A percentile compares a stretch with the other conserved stretches of the same genome.
phyloP scores from a whole-genome alignment of 30 jellyfish, hydroid and myxozoan genomes.

The Aurelia coerulea region DNA sequence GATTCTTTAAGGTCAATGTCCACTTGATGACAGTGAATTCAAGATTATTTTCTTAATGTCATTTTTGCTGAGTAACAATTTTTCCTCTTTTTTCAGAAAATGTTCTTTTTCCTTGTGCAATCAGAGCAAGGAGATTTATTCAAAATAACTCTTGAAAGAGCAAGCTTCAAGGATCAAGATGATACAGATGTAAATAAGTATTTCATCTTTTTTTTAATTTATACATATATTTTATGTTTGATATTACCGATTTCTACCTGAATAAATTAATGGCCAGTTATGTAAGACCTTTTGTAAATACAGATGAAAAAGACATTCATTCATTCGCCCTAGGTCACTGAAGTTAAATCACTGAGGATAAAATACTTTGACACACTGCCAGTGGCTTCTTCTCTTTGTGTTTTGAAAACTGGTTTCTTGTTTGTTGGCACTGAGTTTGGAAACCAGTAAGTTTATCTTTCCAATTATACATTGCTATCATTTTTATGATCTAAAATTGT shows the following conservation, averaged over 20 bases:
- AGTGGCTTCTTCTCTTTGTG: slow-evolving; percentile 94
- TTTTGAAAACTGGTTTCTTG: slow-evolving; percentile 92
- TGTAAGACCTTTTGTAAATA: no score
- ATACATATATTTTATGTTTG: background rate
- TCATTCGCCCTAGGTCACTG: slow-evolving; percentile 71
- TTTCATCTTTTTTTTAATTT: no score
- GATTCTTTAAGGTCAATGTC: background rate
- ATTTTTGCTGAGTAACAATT: no score
- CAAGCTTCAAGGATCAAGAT: no score
- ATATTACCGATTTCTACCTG: background rate
- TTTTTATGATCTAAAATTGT: background rate
- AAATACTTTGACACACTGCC: slow-evolving; percentile 97
- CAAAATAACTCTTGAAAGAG: slow-evolving; percentile 82
- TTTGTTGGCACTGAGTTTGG: slow-evolving; percentile 94
- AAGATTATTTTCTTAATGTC: no score
- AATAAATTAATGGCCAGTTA: background rate
- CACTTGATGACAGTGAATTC: slow-evolving; percentile 4
- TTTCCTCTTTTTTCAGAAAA: slow-evolving; percentile 50
- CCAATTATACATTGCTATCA: no score
- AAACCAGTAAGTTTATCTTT: slow-evolving; percentile 79
- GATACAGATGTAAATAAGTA: no score
- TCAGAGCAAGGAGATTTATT: slow-evolving; percentile 98
- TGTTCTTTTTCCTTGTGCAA: slow-evolving; percentile 95
- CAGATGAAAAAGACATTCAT: no score
- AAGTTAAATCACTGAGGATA: slow-evolving; percentile 54